Evolutionary conservation across 2,888 invertebrate species (phyloP), one percentile per base, ranked within the genome.

Genomic region (Parthenolecanium corni): DNA sequence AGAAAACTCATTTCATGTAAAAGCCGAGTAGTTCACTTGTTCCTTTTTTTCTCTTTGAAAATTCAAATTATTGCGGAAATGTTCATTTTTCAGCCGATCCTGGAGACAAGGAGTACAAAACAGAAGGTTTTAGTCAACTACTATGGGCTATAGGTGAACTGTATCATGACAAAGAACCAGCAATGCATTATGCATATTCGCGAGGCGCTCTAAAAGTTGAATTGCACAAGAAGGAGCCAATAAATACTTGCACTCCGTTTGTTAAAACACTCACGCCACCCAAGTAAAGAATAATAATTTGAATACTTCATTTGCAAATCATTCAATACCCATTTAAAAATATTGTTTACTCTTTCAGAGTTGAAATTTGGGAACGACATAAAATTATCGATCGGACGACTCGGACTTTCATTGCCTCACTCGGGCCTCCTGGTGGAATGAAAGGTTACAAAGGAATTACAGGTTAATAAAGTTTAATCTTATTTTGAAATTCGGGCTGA

Each of bases 121-220:
- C 80, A 64, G 81, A 84, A 67, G 78, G 77, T 23, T 75, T 79
- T 0, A 74, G 77, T 65, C 84, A 79, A 71, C 78, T 85, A 18
- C 81, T 92, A 63, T 93, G 92, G 92, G 89, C 91, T 1, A 74
- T 91, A 62, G 93, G 93, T 2, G 78, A 82, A 67, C 75, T 91
- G 67, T 89, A 89, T 73, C 77, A 80, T 24, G 83, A 81, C 68
- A 81, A 81, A 66, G 88, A 89, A 72, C 92, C 92, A 0, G 82
- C 83, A 67, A 89, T 86, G 75, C 93, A 93, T 73, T 83, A 86
- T 62, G 74, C 83, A 64, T 90, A 86, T 75, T 88, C 86, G 11
- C 83, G 84, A 72, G 77, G 78, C 23, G 80, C 86, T 74, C 76
- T 87, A 4, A 74, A 77, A 66, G 75, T 92, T 14, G 78, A 83